Percentiles rank a stretch among this genome's conserved stretches.
Evolutionary conservation across 2,113 vertebrate species (phyloP).

Genomic region (Mustela lutreola): DNA sequence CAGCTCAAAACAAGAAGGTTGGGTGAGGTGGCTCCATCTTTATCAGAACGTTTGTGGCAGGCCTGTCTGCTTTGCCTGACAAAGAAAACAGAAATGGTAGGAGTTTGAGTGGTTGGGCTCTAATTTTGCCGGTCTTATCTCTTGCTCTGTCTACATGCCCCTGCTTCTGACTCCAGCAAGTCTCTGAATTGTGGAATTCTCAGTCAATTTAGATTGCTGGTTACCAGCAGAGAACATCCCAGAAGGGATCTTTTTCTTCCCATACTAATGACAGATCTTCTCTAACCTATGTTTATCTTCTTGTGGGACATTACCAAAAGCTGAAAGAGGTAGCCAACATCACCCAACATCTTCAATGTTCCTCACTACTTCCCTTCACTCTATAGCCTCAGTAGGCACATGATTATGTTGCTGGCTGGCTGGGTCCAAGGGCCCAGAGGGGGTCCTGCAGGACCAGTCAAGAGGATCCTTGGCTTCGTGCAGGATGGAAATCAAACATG

Average conservation of each 20-base stretch:
- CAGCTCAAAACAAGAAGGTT: not conserved
- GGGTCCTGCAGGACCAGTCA: not conserved
- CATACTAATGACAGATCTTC: not conserved
- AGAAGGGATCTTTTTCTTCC: not conserved
- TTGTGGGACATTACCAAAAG: not conserved
- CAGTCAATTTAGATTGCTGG: not conserved
- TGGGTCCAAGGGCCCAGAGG: not conserved
- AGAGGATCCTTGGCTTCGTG: not conserved
- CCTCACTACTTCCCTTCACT: not conserved
- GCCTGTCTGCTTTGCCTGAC: not conserved
- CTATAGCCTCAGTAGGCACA: not conserved
- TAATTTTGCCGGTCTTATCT: not conserved
- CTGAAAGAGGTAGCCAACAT: not conserved
- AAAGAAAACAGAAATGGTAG: not conserved
- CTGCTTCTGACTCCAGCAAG: not conserved
- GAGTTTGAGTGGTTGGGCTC: not conserved
- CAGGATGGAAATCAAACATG: not conserved
- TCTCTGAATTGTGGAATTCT: not conserved
- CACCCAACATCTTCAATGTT: not conserved
- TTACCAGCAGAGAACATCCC: not conserved
- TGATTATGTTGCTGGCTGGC: not conserved
- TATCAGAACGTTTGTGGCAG: not conserved
- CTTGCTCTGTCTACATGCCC: not conserved
- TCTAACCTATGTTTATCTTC: not conserved
- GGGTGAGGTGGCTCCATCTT: not conserved